Conservation (phyloP, 1,140 invertebrate species). For the Trinorchestia longiramus region DNA sequence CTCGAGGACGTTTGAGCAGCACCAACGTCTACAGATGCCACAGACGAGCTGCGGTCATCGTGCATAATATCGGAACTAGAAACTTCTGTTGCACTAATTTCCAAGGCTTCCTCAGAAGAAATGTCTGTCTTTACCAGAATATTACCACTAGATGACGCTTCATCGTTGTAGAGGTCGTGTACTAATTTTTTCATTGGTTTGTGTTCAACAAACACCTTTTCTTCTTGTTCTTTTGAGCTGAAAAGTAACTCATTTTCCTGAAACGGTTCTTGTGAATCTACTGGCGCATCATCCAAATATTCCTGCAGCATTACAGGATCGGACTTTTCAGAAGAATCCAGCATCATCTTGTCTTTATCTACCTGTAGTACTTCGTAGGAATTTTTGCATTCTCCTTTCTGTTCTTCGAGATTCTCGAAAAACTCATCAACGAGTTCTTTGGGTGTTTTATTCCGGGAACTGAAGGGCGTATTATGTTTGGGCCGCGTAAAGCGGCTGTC, state of each 20-base stretch:
- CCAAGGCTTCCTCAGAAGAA: not conserved
- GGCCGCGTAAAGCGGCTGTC: not conserved
- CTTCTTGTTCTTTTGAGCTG: not conserved
- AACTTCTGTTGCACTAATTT: not conserved
- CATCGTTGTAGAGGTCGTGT: not conserved
- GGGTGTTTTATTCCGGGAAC: not conserved
- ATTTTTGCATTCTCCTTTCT: not conserved
- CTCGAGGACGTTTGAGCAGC: not conserved
- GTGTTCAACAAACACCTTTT: not conserved
- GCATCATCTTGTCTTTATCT: not conserved
- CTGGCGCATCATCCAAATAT: not conserved
- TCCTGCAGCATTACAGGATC: not conserved
- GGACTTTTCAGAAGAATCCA: not conserved
- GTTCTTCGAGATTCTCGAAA: not conserved
- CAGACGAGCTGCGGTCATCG: not conserved
- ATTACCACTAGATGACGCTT: not conserved
- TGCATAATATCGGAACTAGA: not conserved
- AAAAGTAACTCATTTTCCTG: not conserved
- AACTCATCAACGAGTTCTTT: slow-evolving; percentile 10
- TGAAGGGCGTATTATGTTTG: not conserved
- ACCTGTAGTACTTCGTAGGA: not conserved
- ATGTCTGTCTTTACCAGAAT: not conserved
- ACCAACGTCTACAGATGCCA: too few species aligned
- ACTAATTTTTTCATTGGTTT: not conserved
- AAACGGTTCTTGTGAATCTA: not conserved